These are phyloP conservation scores for Brachyptera putata DNA, from an alignment of 2,888 invertebrate genomes.

Conservation along the genomic window DNA sequence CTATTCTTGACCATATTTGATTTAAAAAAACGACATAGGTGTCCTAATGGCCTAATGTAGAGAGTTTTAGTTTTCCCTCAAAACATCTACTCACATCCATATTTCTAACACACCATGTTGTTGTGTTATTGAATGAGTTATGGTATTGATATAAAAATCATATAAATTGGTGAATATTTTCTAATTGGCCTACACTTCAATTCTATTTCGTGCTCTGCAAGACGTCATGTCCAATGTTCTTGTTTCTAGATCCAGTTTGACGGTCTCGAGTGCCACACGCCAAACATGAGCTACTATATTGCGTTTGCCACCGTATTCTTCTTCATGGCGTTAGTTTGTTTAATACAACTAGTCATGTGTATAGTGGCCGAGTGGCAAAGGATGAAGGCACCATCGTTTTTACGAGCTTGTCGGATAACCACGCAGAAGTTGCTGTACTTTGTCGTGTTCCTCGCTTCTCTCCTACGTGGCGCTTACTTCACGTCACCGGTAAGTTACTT, in stretches of 20 bases:
- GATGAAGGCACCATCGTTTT: slow-evolving; percentile 75
- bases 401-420: slow-evolving; percentile 79
- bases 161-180: no score
- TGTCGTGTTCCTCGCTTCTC: slow-evolving; percentile 79
- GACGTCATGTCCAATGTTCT: no score
- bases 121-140: no score
- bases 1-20: no score
- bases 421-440: slow-evolving; percentile 87
- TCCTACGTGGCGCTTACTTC: slow-evolving; percentile 83
- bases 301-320: slow-evolving; percentile 66
- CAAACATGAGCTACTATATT: slow-evolving; percentile 73
- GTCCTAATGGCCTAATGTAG: no score
- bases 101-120: no score
- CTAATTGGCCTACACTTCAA: no score
- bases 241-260: slow-evolving; percentile 70
- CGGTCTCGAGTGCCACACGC: slow-evolving; percentile 76
- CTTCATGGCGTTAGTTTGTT: slow-evolving; percentile 75
- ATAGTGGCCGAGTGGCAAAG: slow-evolving; percentile 76
- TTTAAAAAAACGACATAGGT: no score
- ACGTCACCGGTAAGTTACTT: slow-evolving; percentile 71
- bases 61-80: no score
- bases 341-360: slow-evolving; percentile 79
- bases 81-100: no score
- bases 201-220: no score
- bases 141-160: no score